Evolutionary conservation across 2,888 invertebrate genomes (phyloP).

Genomic region (Stratiomys singularior): DNA sequence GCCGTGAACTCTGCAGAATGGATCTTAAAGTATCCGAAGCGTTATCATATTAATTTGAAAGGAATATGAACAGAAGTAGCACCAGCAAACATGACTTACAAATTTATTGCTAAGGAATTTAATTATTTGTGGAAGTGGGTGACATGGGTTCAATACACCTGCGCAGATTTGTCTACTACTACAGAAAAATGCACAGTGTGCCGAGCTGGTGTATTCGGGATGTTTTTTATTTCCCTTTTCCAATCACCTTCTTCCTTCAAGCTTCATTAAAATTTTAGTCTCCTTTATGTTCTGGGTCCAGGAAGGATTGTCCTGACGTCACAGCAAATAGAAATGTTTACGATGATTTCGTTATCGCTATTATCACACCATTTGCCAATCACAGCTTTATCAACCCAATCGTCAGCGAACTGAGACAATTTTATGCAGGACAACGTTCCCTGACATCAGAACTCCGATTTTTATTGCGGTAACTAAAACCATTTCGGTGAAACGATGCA

Average conservation of each 20-base stretch:
- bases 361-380: not conserved
- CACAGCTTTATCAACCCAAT: too few species aligned
- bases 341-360: not conserved
- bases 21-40: not conserved
- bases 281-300: not conserved
- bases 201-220: not conserved
- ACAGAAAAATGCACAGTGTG: not conserved
- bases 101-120: constrained; percentile 37
- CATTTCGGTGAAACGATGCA: too few species aligned
- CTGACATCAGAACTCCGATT: not conserved
- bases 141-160: constrained; percentile 33
- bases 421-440: too few species aligned
- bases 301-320: not conserved
- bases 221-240: not conserved
- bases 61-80: not conserved
- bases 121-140: constrained; percentile 3
- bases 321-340: not conserved
- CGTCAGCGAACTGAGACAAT: too few species aligned
- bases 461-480: not conserved
- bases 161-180: not conserved
- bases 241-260: not conserved
- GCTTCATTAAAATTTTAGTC: constrained; percentile 39
- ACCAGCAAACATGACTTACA: not conserved
- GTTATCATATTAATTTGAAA: not conserved
- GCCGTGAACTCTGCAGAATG: not conserved